phyloP scores from a whole-genome alignment of 2,113 vertebrate genomes.

The Nematolebias whitei region DNA sequence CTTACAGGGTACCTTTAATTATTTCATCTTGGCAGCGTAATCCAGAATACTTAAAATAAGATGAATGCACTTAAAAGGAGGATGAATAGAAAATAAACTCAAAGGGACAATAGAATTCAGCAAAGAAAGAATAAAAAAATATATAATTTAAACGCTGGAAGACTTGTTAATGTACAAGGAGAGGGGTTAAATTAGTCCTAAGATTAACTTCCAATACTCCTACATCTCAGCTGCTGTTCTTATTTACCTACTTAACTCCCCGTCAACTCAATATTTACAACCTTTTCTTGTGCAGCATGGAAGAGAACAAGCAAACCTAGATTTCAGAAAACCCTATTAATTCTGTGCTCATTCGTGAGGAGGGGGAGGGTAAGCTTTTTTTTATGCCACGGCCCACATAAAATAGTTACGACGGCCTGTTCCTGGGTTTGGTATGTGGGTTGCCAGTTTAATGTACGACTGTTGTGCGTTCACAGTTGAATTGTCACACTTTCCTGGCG shows the following conservation, averaged over 20 bases:
- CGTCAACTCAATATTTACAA: slow-evolving; percentile 60
- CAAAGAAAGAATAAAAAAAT: slow-evolving; percentile 16
- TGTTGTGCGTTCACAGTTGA: slow-evolving; percentile 23
- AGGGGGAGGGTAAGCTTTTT: slow-evolving; percentile 22
- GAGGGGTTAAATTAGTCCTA: slow-evolving; percentile 36
- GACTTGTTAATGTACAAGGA: slow-evolving; percentile 9
- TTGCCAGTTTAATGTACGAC: slow-evolving; percentile 32
- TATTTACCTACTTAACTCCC: slow-evolving; percentile 28
- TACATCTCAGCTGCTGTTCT: slow-evolving; percentile 33
- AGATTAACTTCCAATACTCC: slow-evolving; percentile 56
- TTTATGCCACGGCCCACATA: slow-evolving; percentile 46
- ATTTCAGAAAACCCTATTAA: slow-evolving; percentile 57
- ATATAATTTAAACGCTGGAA: slow-evolving; percentile 8
- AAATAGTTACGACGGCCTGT: slow-evolving; percentile 32
- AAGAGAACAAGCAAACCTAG: slow-evolving; percentile 36
- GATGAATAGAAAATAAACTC: slow-evolving; percentile 25
- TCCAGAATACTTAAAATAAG: background rate
- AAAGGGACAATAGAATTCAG: slow-evolving; percentile 28
- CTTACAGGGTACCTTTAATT: background rate
- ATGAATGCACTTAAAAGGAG: background rate
- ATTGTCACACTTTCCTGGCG: slow-evolving; percentile 40
- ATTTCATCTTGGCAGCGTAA: background rate
- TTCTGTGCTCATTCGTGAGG: slow-evolving; percentile 44
- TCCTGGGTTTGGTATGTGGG: slow-evolving; percentile 45
- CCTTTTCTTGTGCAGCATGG: slow-evolving; percentile 45